These are phyloP conservation scores for Calephelis virginiensis DNA, from an alignment of 1,140 invertebrate genomes.

Conservation along the genomic window DNA sequence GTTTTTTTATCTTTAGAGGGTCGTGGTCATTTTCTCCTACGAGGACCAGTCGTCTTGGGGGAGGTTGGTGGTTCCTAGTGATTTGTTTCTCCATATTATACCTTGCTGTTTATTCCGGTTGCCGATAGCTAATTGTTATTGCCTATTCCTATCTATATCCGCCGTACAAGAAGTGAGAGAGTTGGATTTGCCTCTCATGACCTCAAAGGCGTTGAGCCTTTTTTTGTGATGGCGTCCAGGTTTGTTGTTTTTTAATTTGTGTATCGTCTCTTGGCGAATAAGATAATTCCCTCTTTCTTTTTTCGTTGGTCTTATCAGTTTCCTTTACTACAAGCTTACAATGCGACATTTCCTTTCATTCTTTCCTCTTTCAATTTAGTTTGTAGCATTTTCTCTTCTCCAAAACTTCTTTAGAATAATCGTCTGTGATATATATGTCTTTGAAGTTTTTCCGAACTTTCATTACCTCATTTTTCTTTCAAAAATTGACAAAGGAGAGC, in stretches of 20 bases:
- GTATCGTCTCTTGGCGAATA: too few species aligned
- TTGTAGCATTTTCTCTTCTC: background rate
- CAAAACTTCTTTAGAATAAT: too few species aligned
- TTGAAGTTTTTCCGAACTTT: background rate
- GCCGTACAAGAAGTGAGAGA: background rate
- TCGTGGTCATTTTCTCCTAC: too few species aligned
- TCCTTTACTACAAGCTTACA: too few species aligned
- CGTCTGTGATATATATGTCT: background rate
- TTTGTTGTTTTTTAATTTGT: too few species aligned
- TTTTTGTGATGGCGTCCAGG: too few species aligned
- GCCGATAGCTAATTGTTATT: background rate
- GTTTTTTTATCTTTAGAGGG: too few species aligned
- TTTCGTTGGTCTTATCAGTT: background rate
- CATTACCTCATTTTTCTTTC: too few species aligned
- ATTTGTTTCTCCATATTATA: background rate
- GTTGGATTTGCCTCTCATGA: background rate
- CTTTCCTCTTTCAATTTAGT: background rate
- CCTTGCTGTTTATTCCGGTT: background rate
- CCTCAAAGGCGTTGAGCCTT: background rate
- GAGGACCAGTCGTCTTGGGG: too few species aligned
- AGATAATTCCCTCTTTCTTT: background rate
- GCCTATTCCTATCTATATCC: background rate
- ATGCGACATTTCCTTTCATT: background rate
- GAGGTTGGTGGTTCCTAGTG: too few species aligned
- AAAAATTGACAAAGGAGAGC: too few species aligned